A percentile compares a stretch with the other conserved stretches of the same genome.
Conservation (phyloP, 2,888 invertebrate species). For the Cheilosia scutellata region DNA sequence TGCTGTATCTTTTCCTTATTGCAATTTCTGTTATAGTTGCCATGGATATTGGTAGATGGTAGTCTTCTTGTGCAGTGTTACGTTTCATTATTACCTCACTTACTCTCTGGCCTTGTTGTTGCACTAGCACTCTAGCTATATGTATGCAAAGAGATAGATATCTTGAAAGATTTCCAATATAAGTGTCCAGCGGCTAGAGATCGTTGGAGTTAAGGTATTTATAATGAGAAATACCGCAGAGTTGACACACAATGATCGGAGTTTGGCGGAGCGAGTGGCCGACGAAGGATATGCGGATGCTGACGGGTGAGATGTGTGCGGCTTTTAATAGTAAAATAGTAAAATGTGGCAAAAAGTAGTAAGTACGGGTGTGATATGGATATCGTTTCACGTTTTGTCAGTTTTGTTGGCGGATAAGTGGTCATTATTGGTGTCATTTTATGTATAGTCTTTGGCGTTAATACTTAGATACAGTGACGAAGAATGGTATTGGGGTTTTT, state of each 20-base stretch:
- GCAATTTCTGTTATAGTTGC: slow-evolving; percentile 44
- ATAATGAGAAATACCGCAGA: slow-evolving; percentile 26
- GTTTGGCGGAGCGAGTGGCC: background rate
- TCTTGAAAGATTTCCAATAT: slow-evolving; percentile 38
- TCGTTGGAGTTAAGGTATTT: slow-evolving; percentile 21
- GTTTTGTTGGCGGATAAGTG: background rate
- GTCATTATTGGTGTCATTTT: background rate
- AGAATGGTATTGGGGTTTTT: too few relatives aligned
- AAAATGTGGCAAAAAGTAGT: background rate
- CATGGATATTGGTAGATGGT: slow-evolving; percentile 14
- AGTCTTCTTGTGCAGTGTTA: slow-evolving; percentile 40
- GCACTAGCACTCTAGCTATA: slow-evolving; percentile 1
- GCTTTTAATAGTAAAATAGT: background rate
- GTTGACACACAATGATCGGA: slow-evolving; percentile 31
- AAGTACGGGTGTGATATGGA: background rate
- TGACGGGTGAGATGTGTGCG: background rate
- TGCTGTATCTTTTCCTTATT: slow-evolving; percentile 58
- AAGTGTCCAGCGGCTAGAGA: slow-evolving; percentile 35
- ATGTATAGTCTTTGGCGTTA: too few relatives aligned
- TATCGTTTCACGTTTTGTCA: background rate
- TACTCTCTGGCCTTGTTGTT: slow-evolving; percentile 37
- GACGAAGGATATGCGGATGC: background rate
- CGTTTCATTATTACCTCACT: slow-evolving; percentile 48
- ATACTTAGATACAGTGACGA: too few relatives aligned
- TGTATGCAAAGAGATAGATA: slow-evolving; percentile 28